Conservation (phyloP, 2,113 vertebrate genomes). For the Heteronetta atricapilla region DNA sequence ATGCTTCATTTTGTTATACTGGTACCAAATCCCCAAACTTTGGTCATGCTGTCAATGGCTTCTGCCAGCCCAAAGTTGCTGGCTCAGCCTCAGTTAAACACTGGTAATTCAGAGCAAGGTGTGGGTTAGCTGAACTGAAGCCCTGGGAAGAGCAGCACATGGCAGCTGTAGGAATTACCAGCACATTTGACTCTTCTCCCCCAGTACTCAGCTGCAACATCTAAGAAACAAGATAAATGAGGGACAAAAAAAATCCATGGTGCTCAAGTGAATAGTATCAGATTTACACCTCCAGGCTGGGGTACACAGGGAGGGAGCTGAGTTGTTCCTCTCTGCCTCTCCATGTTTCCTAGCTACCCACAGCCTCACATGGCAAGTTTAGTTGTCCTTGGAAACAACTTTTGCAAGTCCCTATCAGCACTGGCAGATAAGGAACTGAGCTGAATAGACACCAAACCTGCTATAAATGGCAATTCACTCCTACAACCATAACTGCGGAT, state of each 20-base stretch:
- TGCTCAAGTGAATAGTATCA: background rate
- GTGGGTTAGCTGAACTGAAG: background rate
- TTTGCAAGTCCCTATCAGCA: background rate
- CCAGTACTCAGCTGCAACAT: background rate
- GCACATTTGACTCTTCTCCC: background rate
- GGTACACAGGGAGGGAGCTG: background rate
- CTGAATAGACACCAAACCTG: background rate
- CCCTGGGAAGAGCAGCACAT: background rate
- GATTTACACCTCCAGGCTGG: background rate
- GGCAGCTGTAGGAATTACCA: background rate
- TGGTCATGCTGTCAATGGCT: fast-evolving
- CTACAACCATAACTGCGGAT: background rate
- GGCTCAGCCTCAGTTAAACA: background rate
- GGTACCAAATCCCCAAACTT: background rate
- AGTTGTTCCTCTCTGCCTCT: background rate
- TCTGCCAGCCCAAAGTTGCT: background rate
- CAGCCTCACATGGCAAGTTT: background rate
- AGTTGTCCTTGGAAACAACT: background rate
- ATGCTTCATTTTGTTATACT: background rate
- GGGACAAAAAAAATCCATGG: background rate
- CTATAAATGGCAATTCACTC: background rate
- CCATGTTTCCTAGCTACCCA: background rate
- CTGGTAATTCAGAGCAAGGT: fast-evolving
- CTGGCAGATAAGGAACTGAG: background rate
- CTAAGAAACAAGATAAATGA: background rate